Conservation (phyloP, 2,113 vertebrate species). For the Carassius auratus region DNA sequence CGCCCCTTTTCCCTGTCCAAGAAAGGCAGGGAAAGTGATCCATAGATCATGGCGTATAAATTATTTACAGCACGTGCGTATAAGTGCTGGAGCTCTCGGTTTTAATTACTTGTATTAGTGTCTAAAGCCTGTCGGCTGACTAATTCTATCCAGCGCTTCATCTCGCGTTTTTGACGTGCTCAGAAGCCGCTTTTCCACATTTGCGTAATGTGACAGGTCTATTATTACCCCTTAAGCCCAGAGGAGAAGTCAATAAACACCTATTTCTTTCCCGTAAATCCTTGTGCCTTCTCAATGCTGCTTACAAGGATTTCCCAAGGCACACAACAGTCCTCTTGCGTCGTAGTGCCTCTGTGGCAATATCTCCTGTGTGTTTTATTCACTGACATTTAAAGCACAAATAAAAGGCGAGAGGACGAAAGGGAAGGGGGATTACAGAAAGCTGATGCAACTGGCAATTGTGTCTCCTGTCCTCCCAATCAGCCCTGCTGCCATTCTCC, state of each 20-base stretch:
- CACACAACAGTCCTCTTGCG: slow-evolving; percentile 71
- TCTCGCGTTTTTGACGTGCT: slow-evolving; percentile 56
- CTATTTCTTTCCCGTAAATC: slow-evolving; percentile 81
- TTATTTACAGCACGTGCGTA: slow-evolving; percentile 80
- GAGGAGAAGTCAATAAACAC: slow-evolving; percentile 83
- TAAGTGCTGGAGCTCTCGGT: slow-evolving; percentile 76
- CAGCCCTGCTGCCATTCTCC: slow-evolving; percentile 42
- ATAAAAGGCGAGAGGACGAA: slow-evolving; percentile 75
- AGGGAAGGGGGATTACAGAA: slow-evolving; percentile 72
- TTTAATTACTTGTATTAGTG: slow-evolving; percentile 83
- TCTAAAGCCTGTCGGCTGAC: slow-evolving; percentile 80
- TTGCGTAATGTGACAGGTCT: slow-evolving; percentile 85
- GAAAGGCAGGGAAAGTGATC: slow-evolving; percentile 72
- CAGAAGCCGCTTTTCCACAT: slow-evolving; percentile 76
- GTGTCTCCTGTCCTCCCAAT: slow-evolving; percentile 58
- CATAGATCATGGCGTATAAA: slow-evolving; percentile 79
- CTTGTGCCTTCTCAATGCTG: slow-evolving; percentile 71
- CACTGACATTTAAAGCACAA: slow-evolving; percentile 84
- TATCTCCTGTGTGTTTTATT: slow-evolving; percentile 71
- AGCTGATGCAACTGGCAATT: slow-evolving; percentile 69
- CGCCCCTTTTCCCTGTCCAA: slow-evolving; percentile 69
- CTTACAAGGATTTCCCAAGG: slow-evolving; percentile 76
- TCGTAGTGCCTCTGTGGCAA: slow-evolving; percentile 65
- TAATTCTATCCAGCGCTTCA: slow-evolving; percentile 77
- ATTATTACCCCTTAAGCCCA: slow-evolving; percentile 84